A percentile compares a stretch with the other conserved stretches of the same genome.
These are phyloP conservation scores for Theristicus caerulescens DNA, from an alignment of 2,113 vertebrate genomes.

Conservation along the genomic window DNA sequence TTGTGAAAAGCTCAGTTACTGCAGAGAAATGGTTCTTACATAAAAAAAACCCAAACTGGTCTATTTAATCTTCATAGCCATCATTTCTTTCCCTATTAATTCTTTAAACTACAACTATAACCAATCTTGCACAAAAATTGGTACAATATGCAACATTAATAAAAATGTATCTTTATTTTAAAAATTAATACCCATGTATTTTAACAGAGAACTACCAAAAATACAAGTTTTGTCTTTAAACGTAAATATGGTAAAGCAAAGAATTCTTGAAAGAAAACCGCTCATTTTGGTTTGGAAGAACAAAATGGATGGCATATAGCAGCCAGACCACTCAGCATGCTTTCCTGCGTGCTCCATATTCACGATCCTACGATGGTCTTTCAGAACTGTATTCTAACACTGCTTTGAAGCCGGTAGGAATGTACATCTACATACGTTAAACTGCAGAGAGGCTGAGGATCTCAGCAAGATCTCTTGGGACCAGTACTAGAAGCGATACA, in stretches of 20 bases:
- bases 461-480: neutral
- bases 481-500: neutral
- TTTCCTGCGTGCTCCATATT: neutral
- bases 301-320: neutral
- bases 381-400: neutral
- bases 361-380: neutral
- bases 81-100: neutral
- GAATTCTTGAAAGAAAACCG: neutral
- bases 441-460: neutral
- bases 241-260: neutral
- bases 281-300: neutral
- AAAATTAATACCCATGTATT: neutral
- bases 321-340: neutral
- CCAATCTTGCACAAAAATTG: neutral
- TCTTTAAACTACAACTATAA: neutral
- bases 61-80: neutral
- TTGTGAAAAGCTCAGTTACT: neutral
- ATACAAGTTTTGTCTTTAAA: neutral
- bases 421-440: fast-evolving
- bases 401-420: neutral
- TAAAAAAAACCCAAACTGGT: neutral
- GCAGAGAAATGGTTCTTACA: neutral
- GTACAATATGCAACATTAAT: neutral
- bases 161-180: neutral
- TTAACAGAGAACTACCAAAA: neutral